phyloP scores from a whole-genome alignment of 2,888 invertebrate species.

The Eristalis tenax region DNA sequence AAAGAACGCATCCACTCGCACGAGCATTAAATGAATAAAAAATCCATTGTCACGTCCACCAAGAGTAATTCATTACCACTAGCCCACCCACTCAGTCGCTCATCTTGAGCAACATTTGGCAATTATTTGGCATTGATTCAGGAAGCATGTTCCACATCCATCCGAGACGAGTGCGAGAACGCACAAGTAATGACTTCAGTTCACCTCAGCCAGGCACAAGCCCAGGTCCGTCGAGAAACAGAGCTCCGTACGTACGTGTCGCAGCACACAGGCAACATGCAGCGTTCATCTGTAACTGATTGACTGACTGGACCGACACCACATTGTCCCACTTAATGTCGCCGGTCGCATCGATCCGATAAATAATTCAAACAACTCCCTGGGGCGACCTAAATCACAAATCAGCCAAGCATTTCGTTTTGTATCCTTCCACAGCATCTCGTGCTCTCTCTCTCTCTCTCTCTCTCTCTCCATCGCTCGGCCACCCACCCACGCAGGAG shows the following conservation, averaged over 20 bases:
- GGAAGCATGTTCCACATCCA: background rate
- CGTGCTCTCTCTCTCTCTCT: conserved; percentile 10
- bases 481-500: background rate
- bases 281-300: conserved; percentile 56
- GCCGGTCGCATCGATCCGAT: conserved; percentile 60
- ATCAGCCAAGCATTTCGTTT: conserved; percentile 63
- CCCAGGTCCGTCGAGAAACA: background rate
- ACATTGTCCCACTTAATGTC: conserved; percentile 64
- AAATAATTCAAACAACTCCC: conserved; percentile 70
- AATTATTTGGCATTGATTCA: background rate
- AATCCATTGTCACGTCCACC: no score
- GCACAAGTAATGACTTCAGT: background rate
- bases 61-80: no score
- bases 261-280: background rate
- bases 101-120: no score
- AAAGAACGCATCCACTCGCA: no score
- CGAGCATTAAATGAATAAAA: no score
- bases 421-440: conserved; percentile 25
- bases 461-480: background rate
- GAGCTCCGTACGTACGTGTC: background rate
- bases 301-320: conserved; percentile 60
- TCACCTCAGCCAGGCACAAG: background rate
- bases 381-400: conserved; percentile 69
- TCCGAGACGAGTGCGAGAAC: background rate
- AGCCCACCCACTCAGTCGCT: no score